Evolutionary conservation across 2,888 invertebrate species (phyloP).

Genomic region (Glyphotaelius pellucidus): DNA sequence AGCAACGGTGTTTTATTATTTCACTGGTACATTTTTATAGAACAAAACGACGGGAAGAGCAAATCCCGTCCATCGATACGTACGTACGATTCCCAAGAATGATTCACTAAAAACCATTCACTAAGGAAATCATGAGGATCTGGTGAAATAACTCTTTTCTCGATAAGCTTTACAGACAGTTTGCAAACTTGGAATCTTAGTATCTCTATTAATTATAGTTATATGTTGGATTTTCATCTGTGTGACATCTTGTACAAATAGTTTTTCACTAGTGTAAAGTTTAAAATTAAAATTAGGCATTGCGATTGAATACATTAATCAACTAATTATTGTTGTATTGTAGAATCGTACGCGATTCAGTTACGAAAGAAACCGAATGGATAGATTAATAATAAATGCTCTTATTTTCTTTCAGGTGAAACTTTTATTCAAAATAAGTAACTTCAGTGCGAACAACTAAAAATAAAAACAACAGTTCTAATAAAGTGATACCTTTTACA

Average conservation of each 20-base stretch:
- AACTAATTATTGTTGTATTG: not conserved
- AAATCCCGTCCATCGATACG: no score
- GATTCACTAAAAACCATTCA: not conserved
- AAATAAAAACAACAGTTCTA: not conserved
- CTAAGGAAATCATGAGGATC: not conserved
- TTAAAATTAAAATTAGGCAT: not conserved
- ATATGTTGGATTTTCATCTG: not conserved
- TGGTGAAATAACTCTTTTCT: no score
- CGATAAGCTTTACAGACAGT: no score
- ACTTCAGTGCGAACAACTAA: not conserved
- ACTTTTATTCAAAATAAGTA: not conserved
- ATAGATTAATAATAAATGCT: not conserved
- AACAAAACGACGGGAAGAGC: no score
- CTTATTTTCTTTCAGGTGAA: not conserved
- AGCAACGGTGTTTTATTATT: no score
- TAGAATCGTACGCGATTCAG: not conserved
- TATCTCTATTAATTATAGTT: not conserved
- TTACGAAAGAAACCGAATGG: not conserved
- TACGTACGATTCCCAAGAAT: not conserved
- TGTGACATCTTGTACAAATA: not conserved
- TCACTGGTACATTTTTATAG: no score
- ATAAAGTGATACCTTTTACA: not conserved
- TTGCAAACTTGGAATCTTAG: not conserved
- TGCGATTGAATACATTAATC: not conserved
- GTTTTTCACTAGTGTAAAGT: not conserved